Evolutionary conservation across 1,140 invertebrate species (phyloP), one percentile per base, ranked within the genome.

Genomic region (Hetaerina americana): DNA sequence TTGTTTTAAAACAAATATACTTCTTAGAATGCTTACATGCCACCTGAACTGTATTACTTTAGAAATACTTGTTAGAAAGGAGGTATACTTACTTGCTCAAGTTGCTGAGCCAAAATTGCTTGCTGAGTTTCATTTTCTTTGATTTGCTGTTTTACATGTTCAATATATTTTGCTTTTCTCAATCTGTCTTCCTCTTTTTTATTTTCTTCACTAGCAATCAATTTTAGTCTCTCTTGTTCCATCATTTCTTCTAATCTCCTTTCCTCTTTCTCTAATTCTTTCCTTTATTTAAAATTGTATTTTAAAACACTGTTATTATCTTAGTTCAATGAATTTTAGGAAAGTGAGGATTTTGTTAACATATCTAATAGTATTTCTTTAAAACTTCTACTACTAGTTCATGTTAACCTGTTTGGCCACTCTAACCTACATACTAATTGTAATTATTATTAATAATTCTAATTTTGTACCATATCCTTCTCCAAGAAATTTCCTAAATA

Each of bases 241-340:
- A 89, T 87, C 82, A 88, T 86, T 10, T 83, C 80, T 29, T 88
- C 84, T 29, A 89, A 74, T 0, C 87, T 80, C 72, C 83, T 79
- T 24, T 89, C 85, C 72, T 89, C 87, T 28, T 85, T 81, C 27
- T 79, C 79, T 26, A 87, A 66, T 68, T 88, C 84, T 49, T 78
- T 78, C 31, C 85, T 80, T 15, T 80, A 81, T 31, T 82, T 80
- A 26, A 74, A 77, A 75, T 82, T 72, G 29, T 73, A 26, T 49
- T 25, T 26, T 18, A n/a, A 72, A 70, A 66, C 66, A 12, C 5
- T 72, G 71, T 72, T 25, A 26, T 73, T 74, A 72, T n/a, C n/a
- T n/a, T n/a, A n/a, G n/a, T n/a, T n/a, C n/a, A n/a, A n/a, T n/a
- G n/a, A n/a, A n/a, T n/a, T n/a, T n/a, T n/a, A n/a, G n/a, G n/a